Evolutionary conservation across 1,140 invertebrate species (phyloP).

Genomic region (Bilobella aurantiaca): DNA sequence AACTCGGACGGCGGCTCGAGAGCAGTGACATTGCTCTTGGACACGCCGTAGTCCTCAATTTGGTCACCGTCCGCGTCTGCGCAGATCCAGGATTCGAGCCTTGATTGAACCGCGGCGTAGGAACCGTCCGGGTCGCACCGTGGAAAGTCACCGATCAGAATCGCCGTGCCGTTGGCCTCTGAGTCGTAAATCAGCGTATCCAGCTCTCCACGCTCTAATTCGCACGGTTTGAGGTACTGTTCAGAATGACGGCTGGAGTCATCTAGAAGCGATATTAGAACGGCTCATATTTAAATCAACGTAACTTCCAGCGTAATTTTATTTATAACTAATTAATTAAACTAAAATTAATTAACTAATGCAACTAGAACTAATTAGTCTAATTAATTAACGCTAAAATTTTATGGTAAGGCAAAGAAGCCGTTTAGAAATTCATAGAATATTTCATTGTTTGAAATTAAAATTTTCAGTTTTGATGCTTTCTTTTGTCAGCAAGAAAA

Average conservation of each 20-base stretch:
- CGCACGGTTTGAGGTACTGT: slow-evolving; percentile 18
- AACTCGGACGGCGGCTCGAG: not conserved
- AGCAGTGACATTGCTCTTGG: not conserved
- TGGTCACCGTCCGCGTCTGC: slow-evolving; percentile 15
- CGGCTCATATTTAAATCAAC: not conserved
- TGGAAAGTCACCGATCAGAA: slow-evolving; percentile 18
- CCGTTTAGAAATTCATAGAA: too few species aligned
- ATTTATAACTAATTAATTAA: too few species aligned
- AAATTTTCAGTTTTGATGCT: too few species aligned
- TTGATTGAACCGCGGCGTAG: slow-evolving; percentile 14
- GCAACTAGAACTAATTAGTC: too few species aligned
- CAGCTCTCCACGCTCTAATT: slow-evolving; percentile 12
- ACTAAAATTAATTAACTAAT: too few species aligned
- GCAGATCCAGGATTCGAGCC: slow-evolving; percentile 16
- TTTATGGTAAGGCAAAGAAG: too few species aligned
- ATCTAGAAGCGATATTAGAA: not conserved
- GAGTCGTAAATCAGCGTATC: slow-evolving; percentile 15
- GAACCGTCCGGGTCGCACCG: slow-evolving; percentile 14
- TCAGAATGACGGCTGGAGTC: not conserved
- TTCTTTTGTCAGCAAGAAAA: too few species aligned
- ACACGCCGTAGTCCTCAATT: slow-evolving; percentile 22
- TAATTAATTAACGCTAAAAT: too few species aligned
- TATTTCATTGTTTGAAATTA: too few species aligned
- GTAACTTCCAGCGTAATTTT: not conserved
- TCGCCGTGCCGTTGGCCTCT: not conserved